Evolutionary conservation across 2,797 vertebrate species (phyloP).

Genomic region (Rhabdomys pumilio): DNA sequence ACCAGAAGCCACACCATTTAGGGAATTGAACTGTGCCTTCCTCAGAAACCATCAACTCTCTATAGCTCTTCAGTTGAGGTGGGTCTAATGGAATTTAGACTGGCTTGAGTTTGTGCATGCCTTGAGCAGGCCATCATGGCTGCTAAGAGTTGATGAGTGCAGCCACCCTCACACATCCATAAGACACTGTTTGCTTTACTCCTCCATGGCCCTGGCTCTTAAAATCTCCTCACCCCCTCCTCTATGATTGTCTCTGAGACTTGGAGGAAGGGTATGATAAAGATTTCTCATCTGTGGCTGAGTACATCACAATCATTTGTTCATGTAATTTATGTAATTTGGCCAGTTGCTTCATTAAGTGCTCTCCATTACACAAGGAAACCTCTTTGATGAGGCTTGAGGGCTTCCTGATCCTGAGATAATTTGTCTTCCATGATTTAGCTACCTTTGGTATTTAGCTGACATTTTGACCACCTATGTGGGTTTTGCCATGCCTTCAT

Average conservation of each 20-base stretch:
- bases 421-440: neutral
- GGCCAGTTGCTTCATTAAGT: neutral
- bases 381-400: neutral
- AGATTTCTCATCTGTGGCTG: neutral
- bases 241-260: neutral
- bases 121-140: neutral
- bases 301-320: neutral
- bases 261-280: neutral
- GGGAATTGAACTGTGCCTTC: neutral
- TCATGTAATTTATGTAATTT: neutral
- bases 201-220: neutral
- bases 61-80: neutral
- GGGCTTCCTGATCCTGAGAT: neutral
- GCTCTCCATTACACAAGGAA: neutral
- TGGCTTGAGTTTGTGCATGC: neutral
- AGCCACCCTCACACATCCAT: neutral
- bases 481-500: constrained; percentile 2
- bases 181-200: neutral
- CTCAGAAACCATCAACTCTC: neutral
- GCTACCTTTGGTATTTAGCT: neutral
- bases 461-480: neutral
- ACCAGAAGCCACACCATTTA: neutral
- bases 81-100: neutral
- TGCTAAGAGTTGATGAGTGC: neutral
- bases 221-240: neutral